Percentiles rank a stretch among this genome's conserved stretches.
Conservation (phyloP, 2,888 invertebrate species). For the Branchellion lobata region DNA sequence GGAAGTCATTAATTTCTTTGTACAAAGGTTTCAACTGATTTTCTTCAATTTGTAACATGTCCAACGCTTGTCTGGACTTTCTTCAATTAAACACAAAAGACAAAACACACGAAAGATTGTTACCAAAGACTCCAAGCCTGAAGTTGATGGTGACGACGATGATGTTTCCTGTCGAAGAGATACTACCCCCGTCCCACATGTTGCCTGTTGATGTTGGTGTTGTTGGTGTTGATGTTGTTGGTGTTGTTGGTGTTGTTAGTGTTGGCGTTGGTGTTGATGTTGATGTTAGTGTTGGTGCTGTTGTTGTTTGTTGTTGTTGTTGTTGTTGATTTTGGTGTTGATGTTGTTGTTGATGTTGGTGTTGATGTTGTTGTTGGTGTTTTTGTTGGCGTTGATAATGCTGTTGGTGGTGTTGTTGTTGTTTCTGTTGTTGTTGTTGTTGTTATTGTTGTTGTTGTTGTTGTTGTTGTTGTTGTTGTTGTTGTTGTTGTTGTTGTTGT, state of each 20-base stretch:
- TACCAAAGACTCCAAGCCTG: conserved; percentile 31
- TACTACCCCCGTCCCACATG: neutral
- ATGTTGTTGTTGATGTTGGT: neutral
- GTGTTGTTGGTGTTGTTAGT: neutral
- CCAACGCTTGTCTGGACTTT: no score
- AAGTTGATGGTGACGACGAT: conserved; percentile 37
- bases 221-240: neutral
- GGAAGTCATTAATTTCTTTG: no score
- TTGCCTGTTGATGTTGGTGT: conserved; percentile 16
- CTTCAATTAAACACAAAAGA: no score
- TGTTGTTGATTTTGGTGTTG: neutral
- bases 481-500: neutral
- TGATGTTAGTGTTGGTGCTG: neutral
- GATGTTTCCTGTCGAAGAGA: neutral
- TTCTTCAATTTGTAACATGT: no score
- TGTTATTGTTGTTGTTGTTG: neutral
- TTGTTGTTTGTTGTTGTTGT: no score
- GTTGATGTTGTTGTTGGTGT: neutral
- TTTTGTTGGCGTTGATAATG: no score
- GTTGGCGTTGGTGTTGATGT: neutral
- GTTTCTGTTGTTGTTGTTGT: neutral
- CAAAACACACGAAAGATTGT: no score
- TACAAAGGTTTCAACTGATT: no score
- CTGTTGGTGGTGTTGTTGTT: neutral
- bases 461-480: neutral